These are phyloP conservation scores for Centropyge bicolor DNA, from an alignment of 2,797 vertebrate genomes.

Conservation along the genomic window DNA sequence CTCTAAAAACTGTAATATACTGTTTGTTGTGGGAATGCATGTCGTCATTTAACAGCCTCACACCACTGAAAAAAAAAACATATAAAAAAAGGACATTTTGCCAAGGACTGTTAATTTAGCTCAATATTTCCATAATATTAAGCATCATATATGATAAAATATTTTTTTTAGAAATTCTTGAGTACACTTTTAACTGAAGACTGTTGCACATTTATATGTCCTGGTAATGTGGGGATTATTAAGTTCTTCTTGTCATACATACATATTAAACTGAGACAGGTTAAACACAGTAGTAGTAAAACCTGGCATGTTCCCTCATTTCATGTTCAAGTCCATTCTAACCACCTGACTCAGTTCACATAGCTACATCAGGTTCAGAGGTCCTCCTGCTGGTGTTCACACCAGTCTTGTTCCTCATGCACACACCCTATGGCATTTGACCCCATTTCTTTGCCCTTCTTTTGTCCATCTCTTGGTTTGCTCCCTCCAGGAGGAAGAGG, in stretches of 20 bases:
- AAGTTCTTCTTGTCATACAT: background rate
- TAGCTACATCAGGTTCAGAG: conserved; percentile 19
- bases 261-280: background rate
- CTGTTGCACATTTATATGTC: background rate
- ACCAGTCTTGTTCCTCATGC: conserved; percentile 33
- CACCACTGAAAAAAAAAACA: background rate
- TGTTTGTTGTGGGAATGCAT: conserved; percentile 17
- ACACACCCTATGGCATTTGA: conserved; percentile 45
- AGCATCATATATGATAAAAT: background rate
- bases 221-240: background rate
- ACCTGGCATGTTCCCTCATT: background rate
- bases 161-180: background rate
- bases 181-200: background rate
- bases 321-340: conserved; percentile 6
- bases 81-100: background rate
- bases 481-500: conserved; percentile 81
- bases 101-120: background rate
- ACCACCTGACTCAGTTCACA: conserved; percentile 8
- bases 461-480: conserved; percentile 76
- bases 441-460: conserved; percentile 64
- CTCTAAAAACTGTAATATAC: background rate
- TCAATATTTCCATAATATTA: background rate
- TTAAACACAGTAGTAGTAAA: conserved; percentile 5
- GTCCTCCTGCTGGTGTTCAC: conserved; percentile 20
- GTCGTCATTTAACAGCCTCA: conserved; percentile 1